Evolutionary conservation across 2,888 invertebrate genomes (phyloP), one percentile per base, ranked within the genome.

Genomic region (Cryptosula pallasiana): DNA sequence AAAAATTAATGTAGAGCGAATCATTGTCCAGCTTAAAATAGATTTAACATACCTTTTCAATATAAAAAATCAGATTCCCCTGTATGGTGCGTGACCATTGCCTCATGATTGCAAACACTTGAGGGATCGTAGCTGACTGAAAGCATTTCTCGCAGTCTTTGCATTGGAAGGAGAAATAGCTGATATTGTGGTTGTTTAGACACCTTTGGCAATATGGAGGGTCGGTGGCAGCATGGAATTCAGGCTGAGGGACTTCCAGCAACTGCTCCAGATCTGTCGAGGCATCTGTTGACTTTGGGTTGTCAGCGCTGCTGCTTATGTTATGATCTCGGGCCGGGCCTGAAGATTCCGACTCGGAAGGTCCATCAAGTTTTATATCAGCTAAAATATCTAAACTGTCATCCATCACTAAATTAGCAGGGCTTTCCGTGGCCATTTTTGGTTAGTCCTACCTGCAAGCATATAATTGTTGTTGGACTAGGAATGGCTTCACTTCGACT

Each of bases 1-100:
- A n/a, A n/a, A n/a, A n/a, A n/a, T n/a, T n/a, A n/a, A n/a, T n/a
- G n/a, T n/a, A n/a, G n/a, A n/a, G n/a, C n/a, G n/a, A n/a, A n/a
- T n/a, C n/a, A n/a, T n/a, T n/a, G n/a, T n/a, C n/a, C n/a, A n/a
- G n/a, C n/a, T n/a, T n/a, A n/a, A n/a, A n/a, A n/a, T n/a, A n/a
- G n/a, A n/a, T 3, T 5, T 16, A 13, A 32, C 75, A 75, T 75
- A 86, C 87, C 83, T 87, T 85, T 72, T 82, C 77, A 1, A 86
- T 81, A 35, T 87, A 76, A 20, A 83, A 75, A 73, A 85, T 83
- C 70, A 87, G 78, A 71, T 83, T 84, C 57, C 83, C 82, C 76
- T 87, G 87, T 45, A 85, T 86, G 74, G 86, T 83, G n/a, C 87
- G 86, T 35, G 86, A 85, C 87, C 87, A 87, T 78, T 87, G 87